Percentiles rank a stretch among this genome's conserved stretches.
Evolutionary conservation across 2,113 vertebrate genomes (phyloP).

Genomic region (Climacteris rufus): DNA sequence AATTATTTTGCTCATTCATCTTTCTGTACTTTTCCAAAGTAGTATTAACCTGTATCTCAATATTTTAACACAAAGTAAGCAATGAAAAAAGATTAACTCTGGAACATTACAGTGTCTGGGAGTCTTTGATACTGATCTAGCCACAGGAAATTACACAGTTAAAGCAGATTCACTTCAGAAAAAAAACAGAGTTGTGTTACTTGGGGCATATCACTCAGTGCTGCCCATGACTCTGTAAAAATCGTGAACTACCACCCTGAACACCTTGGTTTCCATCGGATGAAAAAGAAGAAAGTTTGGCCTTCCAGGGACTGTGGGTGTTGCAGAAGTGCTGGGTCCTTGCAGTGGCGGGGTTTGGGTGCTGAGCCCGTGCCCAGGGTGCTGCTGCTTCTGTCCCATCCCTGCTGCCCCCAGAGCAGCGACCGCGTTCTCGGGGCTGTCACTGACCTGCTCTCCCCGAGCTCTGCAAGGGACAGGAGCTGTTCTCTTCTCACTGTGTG

Average conservation of each 20-base stretch:
- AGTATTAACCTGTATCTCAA: not conserved
- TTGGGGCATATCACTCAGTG: not conserved
- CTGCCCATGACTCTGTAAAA: not conserved
- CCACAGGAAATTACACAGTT: not conserved
- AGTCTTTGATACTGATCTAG: not conserved
- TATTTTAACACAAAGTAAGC: not conserved
- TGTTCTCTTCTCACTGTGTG: rapidly evolving
- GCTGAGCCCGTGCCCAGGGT: rapidly evolving
- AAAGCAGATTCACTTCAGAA: not conserved
- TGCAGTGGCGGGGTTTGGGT: rapidly evolving
- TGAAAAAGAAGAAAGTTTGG: not conserved
- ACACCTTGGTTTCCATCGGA: not conserved
- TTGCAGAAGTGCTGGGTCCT: not conserved
- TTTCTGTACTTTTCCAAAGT: not conserved
- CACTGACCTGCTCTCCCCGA: not conserved
- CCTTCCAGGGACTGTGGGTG: not conserved
- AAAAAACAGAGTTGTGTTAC: not conserved
- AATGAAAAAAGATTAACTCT: not conserved
- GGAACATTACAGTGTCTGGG: not conserved
- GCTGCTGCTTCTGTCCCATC: not conserved
- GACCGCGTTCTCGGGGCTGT: too few relatives aligned
- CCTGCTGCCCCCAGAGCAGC: not conserved
- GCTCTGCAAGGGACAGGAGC: not conserved
- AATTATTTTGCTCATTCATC: not conserved
- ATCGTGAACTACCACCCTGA: not conserved